Evolutionary conservation across 2,888 invertebrate genomes (phyloP).

Genomic region (Eupithecia dodoneata): DNA sequence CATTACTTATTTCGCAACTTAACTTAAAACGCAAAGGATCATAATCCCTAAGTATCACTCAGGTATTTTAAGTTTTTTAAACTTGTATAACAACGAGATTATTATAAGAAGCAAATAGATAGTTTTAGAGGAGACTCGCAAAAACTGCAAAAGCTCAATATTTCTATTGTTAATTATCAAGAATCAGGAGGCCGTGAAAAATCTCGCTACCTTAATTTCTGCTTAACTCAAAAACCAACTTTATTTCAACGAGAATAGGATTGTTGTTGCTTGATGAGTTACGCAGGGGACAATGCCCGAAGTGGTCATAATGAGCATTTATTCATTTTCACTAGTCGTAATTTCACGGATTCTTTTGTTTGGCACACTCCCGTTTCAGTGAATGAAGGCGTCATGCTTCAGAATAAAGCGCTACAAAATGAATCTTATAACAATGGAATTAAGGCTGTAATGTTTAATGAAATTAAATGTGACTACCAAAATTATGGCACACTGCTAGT

Average conservation of each 20-base stretch:
- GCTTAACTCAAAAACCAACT: not conserved
- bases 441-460: conserved; percentile 45
- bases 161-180: conserved; percentile 56
- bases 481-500: conserved; percentile 55
- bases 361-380: conserved; percentile 65
- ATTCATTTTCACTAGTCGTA: conserved; percentile 65
- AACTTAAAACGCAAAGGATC: conserved; percentile 15
- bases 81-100: conserved; percentile 28
- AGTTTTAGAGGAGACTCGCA: conserved; percentile 29
- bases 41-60: conserved; percentile 23
- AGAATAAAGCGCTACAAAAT: conserved; percentile 40
- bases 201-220: conserved; percentile 15
- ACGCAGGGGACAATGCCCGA: conserved; percentile 24
- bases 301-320: conserved; percentile 63
- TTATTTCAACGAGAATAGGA: not conserved
- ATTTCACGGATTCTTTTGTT: conserved; percentile 70
- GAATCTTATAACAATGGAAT: conserved; percentile 32
- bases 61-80: conserved; percentile 29
- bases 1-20: conserved; percentile 20
- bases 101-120: conserved; percentile 17
- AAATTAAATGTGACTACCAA: conserved; percentile 55
- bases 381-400: conserved; percentile 53
- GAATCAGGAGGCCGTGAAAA: conserved; percentile 50
- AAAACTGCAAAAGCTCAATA: conserved; percentile 28
- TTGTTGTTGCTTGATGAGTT: not conserved